These are phyloP conservation scores for Caenorhabditis panamensis DNA, from an alignment of 2,888 invertebrate genomes.

Conservation along the genomic window DNA sequence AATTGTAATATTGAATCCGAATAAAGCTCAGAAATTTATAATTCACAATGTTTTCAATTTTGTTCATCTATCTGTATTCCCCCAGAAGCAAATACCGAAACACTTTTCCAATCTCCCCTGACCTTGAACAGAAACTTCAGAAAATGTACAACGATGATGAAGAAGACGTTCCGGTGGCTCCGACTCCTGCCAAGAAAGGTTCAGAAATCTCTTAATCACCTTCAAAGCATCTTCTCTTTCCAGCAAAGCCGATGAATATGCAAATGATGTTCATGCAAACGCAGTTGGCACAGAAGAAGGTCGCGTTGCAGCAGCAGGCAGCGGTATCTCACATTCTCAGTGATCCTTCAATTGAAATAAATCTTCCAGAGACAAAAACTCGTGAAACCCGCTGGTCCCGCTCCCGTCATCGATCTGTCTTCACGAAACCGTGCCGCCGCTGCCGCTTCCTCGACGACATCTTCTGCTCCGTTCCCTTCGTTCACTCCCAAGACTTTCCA, in stretches of 20 bases:
- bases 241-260: slow-evolving; percentile 62
- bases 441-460: neutral
- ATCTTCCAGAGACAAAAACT: slow-evolving; percentile 50
- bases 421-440: slow-evolving; percentile 32
- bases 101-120: no score
- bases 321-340: slow-evolving; percentile 15
- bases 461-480: neutral
- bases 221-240: neutral
- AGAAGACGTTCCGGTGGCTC: slow-evolving; percentile 55
- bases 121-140: neutral
- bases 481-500: slow-evolving; percentile 15
- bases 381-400: slow-evolving; percentile 45
- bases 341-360: neutral
- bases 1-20: neutral
- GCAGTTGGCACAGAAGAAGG: slow-evolving; percentile 76
- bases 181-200: slow-evolving; percentile 50
- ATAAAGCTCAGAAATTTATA: no score
- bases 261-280: slow-evolving; percentile 77
- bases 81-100: neutral
- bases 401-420: slow-evolving; percentile 68
- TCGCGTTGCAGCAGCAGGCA: slow-evolving; percentile 62
- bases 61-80: neutral
- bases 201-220: neutral
- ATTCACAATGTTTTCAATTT: no score
- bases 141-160: slow-evolving; percentile 61